Conservation (phyloP, 2,113 vertebrate species). For the Megaptera novaeangliae region DNA sequence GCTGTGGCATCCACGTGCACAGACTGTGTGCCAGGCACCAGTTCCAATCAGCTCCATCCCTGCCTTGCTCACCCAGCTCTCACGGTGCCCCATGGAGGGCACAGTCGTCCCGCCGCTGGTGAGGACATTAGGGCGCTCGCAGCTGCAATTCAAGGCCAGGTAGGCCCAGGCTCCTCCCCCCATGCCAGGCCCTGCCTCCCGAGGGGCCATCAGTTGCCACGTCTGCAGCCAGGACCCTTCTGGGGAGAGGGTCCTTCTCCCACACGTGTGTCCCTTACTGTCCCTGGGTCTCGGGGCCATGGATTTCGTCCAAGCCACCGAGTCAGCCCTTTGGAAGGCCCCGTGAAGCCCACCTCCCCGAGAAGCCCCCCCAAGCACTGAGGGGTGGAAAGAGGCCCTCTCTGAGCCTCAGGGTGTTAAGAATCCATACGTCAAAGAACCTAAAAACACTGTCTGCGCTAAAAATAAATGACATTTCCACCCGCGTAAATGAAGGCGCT, state of each 20-base stretch:
- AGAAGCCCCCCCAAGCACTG: not conserved
- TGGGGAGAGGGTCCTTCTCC: no score
- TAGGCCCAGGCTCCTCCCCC: not conserved
- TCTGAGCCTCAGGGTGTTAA: not conserved
- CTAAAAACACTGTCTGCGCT: not conserved
- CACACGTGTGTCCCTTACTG: not conserved
- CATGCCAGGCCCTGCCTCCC: not conserved
- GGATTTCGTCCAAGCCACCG: accelerated
- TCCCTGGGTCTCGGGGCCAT: not conserved
- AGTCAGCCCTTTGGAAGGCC: not conserved
- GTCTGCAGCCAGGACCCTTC: not conserved
- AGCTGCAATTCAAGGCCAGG: not conserved
- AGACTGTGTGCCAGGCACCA: not conserved
- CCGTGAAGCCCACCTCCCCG: not conserved
- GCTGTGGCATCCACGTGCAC: not conserved
- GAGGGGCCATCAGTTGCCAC: not conserved
- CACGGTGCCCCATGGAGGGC: not conserved
- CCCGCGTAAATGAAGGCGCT: accelerated
- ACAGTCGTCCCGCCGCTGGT: accelerated
- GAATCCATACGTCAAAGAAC: no score
- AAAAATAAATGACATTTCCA: not conserved
- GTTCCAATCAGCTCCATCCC: not conserved
- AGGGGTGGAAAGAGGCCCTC: not conserved
- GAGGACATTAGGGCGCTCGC: not conserved
- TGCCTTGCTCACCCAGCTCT: not conserved